A percentile compares a stretch with the other conserved stretches of the same genome.
Conservation (phyloP, 1,140 invertebrate genomes). For the Aphelenchoides besseyi region DNA sequence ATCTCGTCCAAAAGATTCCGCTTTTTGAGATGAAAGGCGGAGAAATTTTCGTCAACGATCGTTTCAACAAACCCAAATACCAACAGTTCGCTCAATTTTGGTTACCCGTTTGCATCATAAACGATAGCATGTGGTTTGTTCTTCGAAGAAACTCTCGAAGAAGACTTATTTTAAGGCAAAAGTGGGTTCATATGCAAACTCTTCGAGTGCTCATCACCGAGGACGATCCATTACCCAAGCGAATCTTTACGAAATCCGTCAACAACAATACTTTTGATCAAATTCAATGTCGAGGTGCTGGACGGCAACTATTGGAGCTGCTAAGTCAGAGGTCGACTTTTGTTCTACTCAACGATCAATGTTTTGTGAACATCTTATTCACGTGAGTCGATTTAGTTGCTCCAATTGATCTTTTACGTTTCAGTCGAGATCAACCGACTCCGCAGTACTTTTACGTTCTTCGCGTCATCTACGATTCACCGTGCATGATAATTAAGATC, state of each 20-base stretch:
- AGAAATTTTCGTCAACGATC: slow-evolving; percentile 3
- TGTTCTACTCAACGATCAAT: slow-evolving; percentile 9
- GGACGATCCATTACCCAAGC: slow-evolving; percentile 39
- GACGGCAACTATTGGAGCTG: slow-evolving; percentile 22
- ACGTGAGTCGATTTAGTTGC: slow-evolving; percentile 10
- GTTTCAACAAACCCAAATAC: slow-evolving; percentile 31
- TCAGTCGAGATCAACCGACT: slow-evolving; percentile 22
- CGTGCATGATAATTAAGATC: slow-evolving; percentile 43
- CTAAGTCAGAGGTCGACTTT: slow-evolving; percentile 11
- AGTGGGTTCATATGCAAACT: slow-evolving; percentile 45
- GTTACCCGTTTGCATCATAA: slow-evolving; percentile 36
- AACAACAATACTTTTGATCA: slow-evolving; percentile 13
- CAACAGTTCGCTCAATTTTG: slow-evolving; percentile 43
- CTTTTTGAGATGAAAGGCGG: slow-evolving; percentile 29
- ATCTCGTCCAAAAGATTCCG: slow-evolving; percentile 29
- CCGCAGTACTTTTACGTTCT: slow-evolving; percentile 41
- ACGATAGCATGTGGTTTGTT: slow-evolving; percentile 34
- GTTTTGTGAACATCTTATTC: slow-evolving; percentile 19
- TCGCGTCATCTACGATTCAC: slow-evolving; percentile 27
- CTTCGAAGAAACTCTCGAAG: slow-evolving; percentile 1
- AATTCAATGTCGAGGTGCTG: slow-evolving; percentile 10
- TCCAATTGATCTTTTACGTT: neutral
- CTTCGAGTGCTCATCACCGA: slow-evolving; percentile 32
- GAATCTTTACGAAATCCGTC: slow-evolving; percentile 32
- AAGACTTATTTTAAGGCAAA: slow-evolving; percentile 36